A percentile compares a stretch with the other conserved stretches of the same genome.
Conservation (phyloP, 2,797 vertebrate species). For the Perodicticus potto region DNA sequence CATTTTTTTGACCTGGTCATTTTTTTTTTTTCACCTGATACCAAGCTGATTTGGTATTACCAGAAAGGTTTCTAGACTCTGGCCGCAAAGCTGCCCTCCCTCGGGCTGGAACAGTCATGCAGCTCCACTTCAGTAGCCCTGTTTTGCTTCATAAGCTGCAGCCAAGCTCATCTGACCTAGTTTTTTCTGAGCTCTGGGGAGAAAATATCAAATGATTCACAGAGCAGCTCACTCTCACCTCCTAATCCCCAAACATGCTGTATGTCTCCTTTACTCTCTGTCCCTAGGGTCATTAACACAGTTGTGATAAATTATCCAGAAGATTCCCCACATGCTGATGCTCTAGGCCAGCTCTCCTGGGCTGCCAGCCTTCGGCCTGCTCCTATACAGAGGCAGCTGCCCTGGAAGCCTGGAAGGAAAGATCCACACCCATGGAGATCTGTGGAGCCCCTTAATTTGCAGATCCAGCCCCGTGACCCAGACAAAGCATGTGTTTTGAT, state of each 20-base stretch:
- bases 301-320: conserved; percentile 65
- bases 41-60: conserved; percentile 69
- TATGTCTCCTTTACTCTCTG: not conserved
- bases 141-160: conserved; percentile 32
- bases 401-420: conserved; percentile 23
- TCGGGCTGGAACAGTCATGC: conserved; percentile 62
- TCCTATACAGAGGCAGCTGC: not conserved
- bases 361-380: not conserved
- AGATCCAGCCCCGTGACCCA: conserved; percentile 40
- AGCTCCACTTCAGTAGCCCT: conserved; percentile 62
- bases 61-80: conserved; percentile 68
- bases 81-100: conserved; percentile 71
- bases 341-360: not conserved
- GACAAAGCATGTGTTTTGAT: not conserved
- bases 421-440: not conserved
- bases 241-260: conserved; percentile 58
- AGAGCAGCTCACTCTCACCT: conserved; percentile 56
- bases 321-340: not conserved
- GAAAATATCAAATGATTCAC: conserved; percentile 58
- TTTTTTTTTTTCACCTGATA: not conserved
- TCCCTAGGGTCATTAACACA: conserved; percentile 13
- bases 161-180: not conserved
- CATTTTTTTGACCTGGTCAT: conserved; percentile 75
- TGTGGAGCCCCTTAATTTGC: conserved; percentile 16
- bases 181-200: conserved; percentile 41